Base-by-base conservation (phyloP, 2,797 vertebrate genomes). In the Micrastur ruficollis region DNA sequence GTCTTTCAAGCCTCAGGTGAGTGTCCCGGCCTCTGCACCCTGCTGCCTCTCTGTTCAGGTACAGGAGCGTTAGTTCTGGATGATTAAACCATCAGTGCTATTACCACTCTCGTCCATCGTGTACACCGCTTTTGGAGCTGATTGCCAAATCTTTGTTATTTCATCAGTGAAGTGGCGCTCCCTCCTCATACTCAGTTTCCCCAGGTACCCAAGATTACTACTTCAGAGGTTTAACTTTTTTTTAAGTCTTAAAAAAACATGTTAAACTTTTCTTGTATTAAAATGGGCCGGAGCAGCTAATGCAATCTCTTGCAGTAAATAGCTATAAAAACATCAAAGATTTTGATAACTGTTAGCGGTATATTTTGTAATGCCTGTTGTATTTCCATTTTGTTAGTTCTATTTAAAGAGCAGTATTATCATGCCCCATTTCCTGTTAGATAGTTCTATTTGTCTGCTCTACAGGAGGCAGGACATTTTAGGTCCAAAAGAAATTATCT, bases 361-460 rank as follows among this genome's bases (percentile, higher is more conserved):
- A 85, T 98, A 97, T 96, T 97, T 96, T 97, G 89, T 96, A 97
- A 97, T 93, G 82, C 89, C 97, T 97, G 93, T 97, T 97, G 90
- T 97, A 97, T 97, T 97, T 97, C 94, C 96, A 97, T 97, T 97
- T 97, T 97, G 95, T 97, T 94, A 96, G 94, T 79, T 97, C 95
- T 97, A 93, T 96, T 97, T 97, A 97, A 97, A 97, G 91, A 96
- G 97, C 90, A 61, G 63, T 95, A 97, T 97, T 97, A 97, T 97
- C 96, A 96, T 95, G 97, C 97, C 95, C 96, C 97, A 97, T 98
- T 98, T 98, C 97, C 96, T 97, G 89, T 97, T 95, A 97, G 96
- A 98, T 97, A 96, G 91, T 95, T 98, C 97, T 98, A 97, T 98
- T 98, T 98, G 97, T 98, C 94, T 93, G 92, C 98, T 93, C 97